phyloP scores from a whole-genome alignment of 2,113 vertebrate genomes.

The Crotalus helleri region DNA sequence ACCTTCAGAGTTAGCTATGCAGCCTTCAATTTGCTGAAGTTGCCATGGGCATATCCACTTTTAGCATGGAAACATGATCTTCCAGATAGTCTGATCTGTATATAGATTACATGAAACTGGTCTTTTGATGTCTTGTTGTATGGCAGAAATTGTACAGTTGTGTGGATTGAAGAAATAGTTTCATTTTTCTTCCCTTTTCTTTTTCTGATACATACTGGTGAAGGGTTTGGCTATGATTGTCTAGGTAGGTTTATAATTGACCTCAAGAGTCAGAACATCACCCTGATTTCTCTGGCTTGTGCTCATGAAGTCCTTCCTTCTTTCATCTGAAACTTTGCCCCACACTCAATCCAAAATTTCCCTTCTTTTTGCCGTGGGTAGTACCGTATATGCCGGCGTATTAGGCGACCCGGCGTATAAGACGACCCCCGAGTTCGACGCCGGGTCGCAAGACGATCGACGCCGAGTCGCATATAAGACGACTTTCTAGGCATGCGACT shows the following conservation, averaged over 20 bases:
- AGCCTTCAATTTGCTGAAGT: neutral
- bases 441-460: no score
- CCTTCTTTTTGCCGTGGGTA: neutral
- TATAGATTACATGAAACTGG: neutral
- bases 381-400: no score
- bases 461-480: no score
- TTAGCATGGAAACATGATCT: neutral
- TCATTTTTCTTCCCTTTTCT: slow-evolving; percentile 15
- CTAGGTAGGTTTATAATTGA: neutral
- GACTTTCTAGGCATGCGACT: no score
- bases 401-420: no score
- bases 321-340: neutral
- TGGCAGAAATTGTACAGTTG: slow-evolving; percentile 12
- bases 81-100: neutral
- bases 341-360: neutral
- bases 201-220: slow-evolving; percentile 26
- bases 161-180: slow-evolving; percentile 2
- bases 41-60: neutral
- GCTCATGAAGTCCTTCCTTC: neutral
- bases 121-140: neutral
- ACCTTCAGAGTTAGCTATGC: neutral
- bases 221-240: neutral
- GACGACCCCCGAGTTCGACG: no score
- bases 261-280: no score
- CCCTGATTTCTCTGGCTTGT: neutral